phyloP scores from a whole-genome alignment of 2,888 invertebrate genomes.

The Pimpla rufipes region DNA sequence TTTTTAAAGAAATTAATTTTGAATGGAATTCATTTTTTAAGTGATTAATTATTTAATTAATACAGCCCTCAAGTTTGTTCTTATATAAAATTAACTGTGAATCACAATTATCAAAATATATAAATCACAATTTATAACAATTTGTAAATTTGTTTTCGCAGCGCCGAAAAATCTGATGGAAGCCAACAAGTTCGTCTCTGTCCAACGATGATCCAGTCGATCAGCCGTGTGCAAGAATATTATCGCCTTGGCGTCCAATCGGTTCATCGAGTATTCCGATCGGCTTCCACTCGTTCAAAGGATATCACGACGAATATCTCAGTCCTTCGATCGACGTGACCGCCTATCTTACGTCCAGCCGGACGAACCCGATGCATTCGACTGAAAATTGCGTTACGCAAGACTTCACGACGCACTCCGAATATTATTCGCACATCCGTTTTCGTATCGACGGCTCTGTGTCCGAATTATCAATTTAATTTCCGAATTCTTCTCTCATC shows the following conservation, averaged over 20 bases:
- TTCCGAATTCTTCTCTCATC: not conserved
- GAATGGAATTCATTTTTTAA: not conserved
- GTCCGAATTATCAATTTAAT: not conserved
- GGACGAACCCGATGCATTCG: not conserved
- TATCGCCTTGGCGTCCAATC: constrained; percentile 46
- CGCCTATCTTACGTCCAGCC: not conserved
- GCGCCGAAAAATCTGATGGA: no score
- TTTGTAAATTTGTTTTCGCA: no score
- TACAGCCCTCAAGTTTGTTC: no score
- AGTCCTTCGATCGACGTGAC: constrained; percentile 2
- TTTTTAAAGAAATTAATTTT: not conserved
- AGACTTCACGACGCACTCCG: not conserved
- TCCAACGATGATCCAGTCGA: constrained; percentile 8
- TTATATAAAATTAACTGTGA: no score
- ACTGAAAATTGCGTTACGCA: constrained; percentile 26
- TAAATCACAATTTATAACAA: no score
- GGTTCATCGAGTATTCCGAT: constrained; percentile 48
- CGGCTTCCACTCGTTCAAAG: constrained; percentile 11
- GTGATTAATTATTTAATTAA: no score
- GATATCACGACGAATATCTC: constrained; percentile 8
- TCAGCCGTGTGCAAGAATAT: not conserved
- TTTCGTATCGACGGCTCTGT: not conserved
- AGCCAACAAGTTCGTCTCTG: no score
- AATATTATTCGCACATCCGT: constrained; percentile 6
- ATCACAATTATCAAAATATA: no score